Conservation (phyloP, 2,888 invertebrate species). For the Tethea ocularis region DNA sequence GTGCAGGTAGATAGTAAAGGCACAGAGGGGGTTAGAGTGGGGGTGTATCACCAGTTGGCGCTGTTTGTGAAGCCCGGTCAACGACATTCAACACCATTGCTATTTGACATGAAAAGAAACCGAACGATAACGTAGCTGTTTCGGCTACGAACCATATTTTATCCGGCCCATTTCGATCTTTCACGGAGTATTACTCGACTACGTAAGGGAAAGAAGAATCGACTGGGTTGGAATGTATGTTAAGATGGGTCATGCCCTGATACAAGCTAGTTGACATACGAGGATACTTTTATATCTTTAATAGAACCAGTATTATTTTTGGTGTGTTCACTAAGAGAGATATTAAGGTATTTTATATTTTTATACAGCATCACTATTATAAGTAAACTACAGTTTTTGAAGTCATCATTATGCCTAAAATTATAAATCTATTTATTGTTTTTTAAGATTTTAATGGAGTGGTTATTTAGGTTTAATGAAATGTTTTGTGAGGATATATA, state of each 20-base stretch:
- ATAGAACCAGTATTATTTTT: neutral
- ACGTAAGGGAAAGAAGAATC: constrained; percentile 19
- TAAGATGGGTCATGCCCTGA: constrained; percentile 5
- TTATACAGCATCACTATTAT: too few species aligned
- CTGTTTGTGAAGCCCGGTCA: constrained; percentile 64
- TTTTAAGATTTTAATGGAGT: too few species aligned
- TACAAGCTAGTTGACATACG: constrained; percentile 4
- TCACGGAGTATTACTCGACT: constrained; percentile 22
- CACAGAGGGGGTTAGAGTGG: constrained; percentile 17
- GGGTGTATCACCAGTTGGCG: constrained; percentile 41
- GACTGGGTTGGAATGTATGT: constrained; percentile 10
- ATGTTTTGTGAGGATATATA: too few species aligned
- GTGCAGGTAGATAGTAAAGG: constrained; percentile 20
- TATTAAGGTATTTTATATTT: too few species aligned
- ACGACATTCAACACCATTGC: constrained; percentile 67
- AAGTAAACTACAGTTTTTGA: too few species aligned
- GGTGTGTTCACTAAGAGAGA: neutral
- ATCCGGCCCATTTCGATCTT: constrained; percentile 35
- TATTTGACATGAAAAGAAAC: constrained; percentile 69
- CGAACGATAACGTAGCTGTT: constrained; percentile 48
- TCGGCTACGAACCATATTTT: constrained; percentile 39
- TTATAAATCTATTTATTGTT: too few species aligned
- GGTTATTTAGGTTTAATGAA: too few species aligned
- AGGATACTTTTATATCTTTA: neutral
- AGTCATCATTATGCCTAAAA: too few species aligned